These are phyloP conservation scores for Eurytoma adleriae DNA, from an alignment of 2,888 invertebrate genomes.

Conservation along the genomic window DNA sequence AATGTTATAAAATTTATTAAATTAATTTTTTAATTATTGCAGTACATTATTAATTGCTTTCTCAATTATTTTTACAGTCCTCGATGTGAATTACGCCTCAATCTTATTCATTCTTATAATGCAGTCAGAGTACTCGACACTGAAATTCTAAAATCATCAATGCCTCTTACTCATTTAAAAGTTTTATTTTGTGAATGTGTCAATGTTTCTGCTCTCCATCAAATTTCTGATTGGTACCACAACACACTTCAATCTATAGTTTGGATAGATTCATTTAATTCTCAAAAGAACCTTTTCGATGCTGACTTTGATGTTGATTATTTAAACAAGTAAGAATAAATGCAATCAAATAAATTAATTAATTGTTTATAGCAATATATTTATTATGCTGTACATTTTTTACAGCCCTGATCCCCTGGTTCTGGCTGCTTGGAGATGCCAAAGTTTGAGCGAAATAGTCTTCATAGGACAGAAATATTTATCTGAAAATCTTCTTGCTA, in stretches of 20 bases:
- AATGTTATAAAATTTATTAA: conserved; percentile 53
- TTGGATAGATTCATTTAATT: conserved; percentile 79
- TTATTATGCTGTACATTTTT: conserved; percentile 13
- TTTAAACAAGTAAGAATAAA: conserved; percentile 63
- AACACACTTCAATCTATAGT: conserved; percentile 79
- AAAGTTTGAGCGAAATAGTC: conserved; percentile 79
- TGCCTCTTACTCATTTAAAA: conserved; percentile 86
- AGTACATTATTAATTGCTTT: background rate
- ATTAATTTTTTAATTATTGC: background rate
- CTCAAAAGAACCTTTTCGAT: conserved; percentile 63
- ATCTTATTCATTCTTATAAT: conserved; percentile 83
- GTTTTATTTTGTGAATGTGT: conserved; percentile 84
- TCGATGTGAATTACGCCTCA: conserved; percentile 79
- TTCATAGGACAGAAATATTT: conserved; percentile 80
- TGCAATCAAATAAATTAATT: background rate
- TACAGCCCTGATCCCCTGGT: conserved; percentile 80
- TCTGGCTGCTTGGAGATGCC: conserved; percentile 83
- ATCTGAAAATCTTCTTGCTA: conserved; percentile 81
- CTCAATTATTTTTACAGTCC: conserved; percentile 72
- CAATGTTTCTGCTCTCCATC: conserved; percentile 78
- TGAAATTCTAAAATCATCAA: conserved; percentile 81
- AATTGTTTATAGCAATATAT: background rate
- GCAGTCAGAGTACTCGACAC: conserved; percentile 81
- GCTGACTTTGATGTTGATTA: conserved; percentile 63
- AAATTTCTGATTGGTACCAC: conserved; percentile 78